Base-by-base conservation (phyloP, 2,113 vertebrate genomes). In the Phrynosoma platyrhinos region DNA sequence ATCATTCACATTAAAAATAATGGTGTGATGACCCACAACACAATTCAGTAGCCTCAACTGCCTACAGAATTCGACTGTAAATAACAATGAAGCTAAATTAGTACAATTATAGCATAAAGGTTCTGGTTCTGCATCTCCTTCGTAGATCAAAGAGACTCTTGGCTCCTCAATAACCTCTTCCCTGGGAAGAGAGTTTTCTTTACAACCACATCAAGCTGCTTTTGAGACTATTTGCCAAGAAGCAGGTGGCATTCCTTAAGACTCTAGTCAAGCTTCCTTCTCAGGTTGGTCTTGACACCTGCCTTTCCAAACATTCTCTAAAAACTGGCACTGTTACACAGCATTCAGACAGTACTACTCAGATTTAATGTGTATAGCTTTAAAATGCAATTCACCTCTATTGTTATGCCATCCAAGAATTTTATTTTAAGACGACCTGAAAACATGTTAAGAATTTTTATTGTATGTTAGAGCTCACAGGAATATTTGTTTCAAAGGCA, bases 151-250 rank as follows among this genome's bases (percentile, higher is more conserved):
- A 77, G 80, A 18, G 36, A 52, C 21, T 47, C 36, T 75, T 87
- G 79, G 36, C 23, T 78, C 27, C 58, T 77, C 72, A 76, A 76
- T 64, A 85, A 13, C 62, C 47, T 47, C 40, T 62, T 52, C 36
- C 55, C 40, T 74, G 69, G 64, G 42, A 79, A 74, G 42, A 58
- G 4, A 13, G 14, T 81, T 8, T 25, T 32, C n/a, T 87, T 87
- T 64, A 87, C 78, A 75, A 68, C 30, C 62, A 83, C 9, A 16
- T 53, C 40, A 77, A 76, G 42, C 58, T 42, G 66, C n/a, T 42
- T 82, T 72, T 88, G 53, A 32, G 25, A n/a, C 23, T 64, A 25
- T 80, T 81, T 62, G 36, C 58, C 40, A 71, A 80, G n/a, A 87
- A 64, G 79, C 30, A 62, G 36, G 68, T 12, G 72, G 52, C 16